Conservation (phyloP, 2,888 invertebrate species). For the Coelopa pilipes region DNA sequence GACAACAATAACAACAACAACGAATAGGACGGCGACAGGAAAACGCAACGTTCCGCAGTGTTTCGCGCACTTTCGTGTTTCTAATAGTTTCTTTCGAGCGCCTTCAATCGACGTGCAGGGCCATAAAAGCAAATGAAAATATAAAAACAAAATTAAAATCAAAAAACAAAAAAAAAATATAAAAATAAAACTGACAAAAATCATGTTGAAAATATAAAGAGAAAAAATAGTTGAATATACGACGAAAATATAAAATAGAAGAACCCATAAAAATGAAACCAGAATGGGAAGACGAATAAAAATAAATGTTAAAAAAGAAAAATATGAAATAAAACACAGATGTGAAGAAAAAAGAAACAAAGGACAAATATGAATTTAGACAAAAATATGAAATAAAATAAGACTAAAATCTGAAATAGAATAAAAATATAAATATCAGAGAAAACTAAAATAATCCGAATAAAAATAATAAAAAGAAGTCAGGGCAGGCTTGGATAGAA, state of each 20-base stretch:
- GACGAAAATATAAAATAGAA: background rate
- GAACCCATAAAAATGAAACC: background rate
- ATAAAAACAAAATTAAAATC: background rate
- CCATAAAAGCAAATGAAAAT: background rate
- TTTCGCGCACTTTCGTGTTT: background rate
- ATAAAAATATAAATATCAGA: background rate
- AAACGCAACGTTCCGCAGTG: background rate
- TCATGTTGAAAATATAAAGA: background rate
- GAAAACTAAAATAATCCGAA: background rate
- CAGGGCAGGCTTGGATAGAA: no score
- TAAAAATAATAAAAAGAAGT: no score
- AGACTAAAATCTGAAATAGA: background rate
- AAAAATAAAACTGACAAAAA: background rate
- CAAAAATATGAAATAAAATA: background rate
- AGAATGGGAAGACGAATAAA: background rate
- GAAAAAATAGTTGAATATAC: background rate
- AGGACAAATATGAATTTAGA: background rate
- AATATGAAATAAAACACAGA: background rate
- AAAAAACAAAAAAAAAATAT: background rate
- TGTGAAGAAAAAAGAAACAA: background rate
- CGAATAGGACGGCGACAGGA: background rate
- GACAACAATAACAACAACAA: background rate
- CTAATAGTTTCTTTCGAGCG: background rate
- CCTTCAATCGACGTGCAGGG: no score
- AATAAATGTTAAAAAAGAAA: no score